phyloP scores from a whole-genome alignment of 1,140 invertebrate genomes.

The Phenacoccus solenopsis region DNA sequence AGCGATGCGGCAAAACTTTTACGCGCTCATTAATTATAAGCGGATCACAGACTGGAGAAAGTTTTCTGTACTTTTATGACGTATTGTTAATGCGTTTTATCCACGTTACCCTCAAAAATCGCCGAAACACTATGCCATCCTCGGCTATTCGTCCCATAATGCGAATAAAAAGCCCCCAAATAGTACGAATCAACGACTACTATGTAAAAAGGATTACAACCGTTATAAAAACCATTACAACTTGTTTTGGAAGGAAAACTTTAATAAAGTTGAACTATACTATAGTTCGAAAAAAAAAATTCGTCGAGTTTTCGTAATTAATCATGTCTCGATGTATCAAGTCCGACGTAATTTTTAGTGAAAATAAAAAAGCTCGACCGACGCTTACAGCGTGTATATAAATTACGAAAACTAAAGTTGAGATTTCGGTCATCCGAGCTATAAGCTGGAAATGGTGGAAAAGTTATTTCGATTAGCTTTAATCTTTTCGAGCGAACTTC shows the following conservation, averaged over 20 bases:
- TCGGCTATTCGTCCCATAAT: neutral
- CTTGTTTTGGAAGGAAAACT: neutral
- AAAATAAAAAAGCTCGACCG: neutral
- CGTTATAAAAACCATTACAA: neutral
- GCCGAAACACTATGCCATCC: neutral
- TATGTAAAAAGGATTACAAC: no score
- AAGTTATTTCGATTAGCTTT: neutral
- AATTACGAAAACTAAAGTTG: neutral
- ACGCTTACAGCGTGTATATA: neutral
- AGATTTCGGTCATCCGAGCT: neutral
- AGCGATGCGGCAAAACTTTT: neutral
- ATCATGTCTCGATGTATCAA: neutral
- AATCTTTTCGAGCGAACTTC: neutral
- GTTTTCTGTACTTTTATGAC: neutral
- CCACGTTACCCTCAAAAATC: neutral
- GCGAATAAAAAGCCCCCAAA: neutral
- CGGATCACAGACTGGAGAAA: neutral
- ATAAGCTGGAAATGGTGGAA: neutral
- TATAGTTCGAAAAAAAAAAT: neutral
- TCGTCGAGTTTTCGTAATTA: neutral
- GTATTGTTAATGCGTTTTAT: constrained; percentile 3
- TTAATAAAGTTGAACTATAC: neutral
- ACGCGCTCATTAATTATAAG: neutral
- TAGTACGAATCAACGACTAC: neutral
- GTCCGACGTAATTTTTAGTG: neutral